Evolutionary conservation across 1,140 invertebrate genomes (phyloP).

Genomic region (Drosophila funebris): DNA sequence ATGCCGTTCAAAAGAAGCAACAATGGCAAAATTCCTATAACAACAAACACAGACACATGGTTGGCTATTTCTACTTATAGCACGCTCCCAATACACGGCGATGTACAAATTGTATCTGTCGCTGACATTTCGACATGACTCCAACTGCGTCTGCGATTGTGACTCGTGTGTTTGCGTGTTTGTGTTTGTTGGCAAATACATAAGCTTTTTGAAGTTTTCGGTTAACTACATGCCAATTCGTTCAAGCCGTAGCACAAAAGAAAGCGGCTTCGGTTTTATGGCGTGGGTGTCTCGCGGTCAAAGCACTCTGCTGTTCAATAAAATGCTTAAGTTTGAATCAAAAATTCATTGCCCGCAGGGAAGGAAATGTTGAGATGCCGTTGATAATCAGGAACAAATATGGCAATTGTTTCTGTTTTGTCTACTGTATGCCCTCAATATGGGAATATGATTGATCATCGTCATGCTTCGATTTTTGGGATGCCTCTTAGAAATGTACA

Average conservation of each 20-base stretch:
- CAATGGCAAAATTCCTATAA: slow-evolving; percentile 48
- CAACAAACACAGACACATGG: slow-evolving; percentile 23
- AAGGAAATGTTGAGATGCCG: slow-evolving; percentile 18
- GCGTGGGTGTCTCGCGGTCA: slow-evolving; percentile 70
- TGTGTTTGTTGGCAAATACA: slow-evolving; percentile 48
- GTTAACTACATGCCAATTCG: slow-evolving; percentile 43
- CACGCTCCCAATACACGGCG: slow-evolving; percentile 69
- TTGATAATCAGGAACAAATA: slow-evolving; percentile 30
- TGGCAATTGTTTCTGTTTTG: slow-evolving; percentile 28
- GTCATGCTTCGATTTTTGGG: slow-evolving; percentile 18
- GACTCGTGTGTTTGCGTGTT: slow-evolving; percentile 34
- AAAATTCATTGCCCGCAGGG: slow-evolving; percentile 42
- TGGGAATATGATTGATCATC: slow-evolving; percentile 64
- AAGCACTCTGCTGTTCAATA: slow-evolving; percentile 53
- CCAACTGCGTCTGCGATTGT: slow-evolving; percentile 11
- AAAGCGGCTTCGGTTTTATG: slow-evolving; percentile 43
- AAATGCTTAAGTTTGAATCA: slow-evolving; percentile 29
- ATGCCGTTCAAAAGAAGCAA: slow-evolving; percentile 59
- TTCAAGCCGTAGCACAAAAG: slow-evolving; percentile 54
- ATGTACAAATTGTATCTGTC: slow-evolving; percentile 70
- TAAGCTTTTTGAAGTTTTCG: slow-evolving; percentile 16
- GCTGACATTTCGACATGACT: slow-evolving; percentile 77
- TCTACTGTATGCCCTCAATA: slow-evolving; percentile 59
- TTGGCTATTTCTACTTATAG: slow-evolving; percentile 36
- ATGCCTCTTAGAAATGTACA: slow-evolving; percentile 29